Percentiles rank a stretch among this genome's conserved stretches.
phyloP scores from a whole-genome alignment of 2,797 vertebrate species.

The Fistularia tabacaria region DNA sequence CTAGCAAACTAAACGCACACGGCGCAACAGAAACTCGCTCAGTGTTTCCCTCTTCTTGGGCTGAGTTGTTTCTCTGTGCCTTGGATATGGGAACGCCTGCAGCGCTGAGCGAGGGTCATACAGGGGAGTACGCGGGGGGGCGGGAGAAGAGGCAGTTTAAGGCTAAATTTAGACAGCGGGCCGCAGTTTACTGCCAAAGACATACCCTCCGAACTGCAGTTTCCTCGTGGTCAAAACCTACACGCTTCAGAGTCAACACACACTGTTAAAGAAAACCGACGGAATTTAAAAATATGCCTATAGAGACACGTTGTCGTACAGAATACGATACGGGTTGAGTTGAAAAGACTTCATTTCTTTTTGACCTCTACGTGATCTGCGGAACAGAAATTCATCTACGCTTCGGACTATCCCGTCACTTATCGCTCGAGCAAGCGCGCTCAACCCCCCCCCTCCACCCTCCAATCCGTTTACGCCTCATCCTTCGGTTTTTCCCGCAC shows the following conservation, averaged over 20 bases:
- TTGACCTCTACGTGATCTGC: slow-evolving; percentile 38
- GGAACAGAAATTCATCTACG: slow-evolving; percentile 8
- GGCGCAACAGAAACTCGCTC: slow-evolving; percentile 18
- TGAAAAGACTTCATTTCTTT: slow-evolving; percentile 32
- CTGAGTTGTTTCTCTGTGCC: slow-evolving; percentile 46
- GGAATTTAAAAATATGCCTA: not conserved
- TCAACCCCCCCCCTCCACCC: not conserved
- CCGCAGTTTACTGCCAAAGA: slow-evolving; percentile 66
- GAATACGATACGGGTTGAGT: slow-evolving; percentile 8
- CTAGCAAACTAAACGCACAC: slow-evolving; percentile 9
- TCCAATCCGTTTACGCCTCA: slow-evolving; percentile 16
- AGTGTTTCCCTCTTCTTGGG: slow-evolving; percentile 33
- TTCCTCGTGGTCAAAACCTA: slow-evolving; percentile 31
- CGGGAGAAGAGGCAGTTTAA: slow-evolving; percentile 55
- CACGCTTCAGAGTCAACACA: slow-evolving; percentile 17
- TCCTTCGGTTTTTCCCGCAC: slow-evolving; percentile 21
- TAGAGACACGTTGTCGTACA: not conserved
- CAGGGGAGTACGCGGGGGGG: slow-evolving; percentile 48
- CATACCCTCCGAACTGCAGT: slow-evolving; percentile 57
- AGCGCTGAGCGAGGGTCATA: slow-evolving; percentile 66
- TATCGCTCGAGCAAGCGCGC: not conserved
- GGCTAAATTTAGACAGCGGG: slow-evolving; percentile 76
- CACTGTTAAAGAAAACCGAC: slow-evolving; percentile 7
- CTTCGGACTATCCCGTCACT: slow-evolving; percentile 8
- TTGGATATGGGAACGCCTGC: slow-evolving; percentile 78